Evolutionary conservation across 2,113 vertebrate genomes (phyloP).

Genomic region (Pionites leucogaster): DNA sequence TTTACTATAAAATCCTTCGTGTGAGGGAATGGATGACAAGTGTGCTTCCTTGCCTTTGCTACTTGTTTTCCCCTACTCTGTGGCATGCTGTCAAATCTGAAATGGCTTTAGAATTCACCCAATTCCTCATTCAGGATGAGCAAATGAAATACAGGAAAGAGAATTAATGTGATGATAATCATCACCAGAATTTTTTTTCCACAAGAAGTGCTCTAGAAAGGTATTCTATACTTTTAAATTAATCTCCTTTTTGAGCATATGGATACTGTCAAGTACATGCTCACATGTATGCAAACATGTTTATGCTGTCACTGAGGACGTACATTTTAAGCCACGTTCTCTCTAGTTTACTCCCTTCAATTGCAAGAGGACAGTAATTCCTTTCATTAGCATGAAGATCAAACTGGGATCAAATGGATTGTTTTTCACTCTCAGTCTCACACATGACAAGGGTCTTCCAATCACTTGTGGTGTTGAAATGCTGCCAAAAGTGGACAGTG

Average conservation of each 20-base stretch:
- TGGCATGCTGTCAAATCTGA: not conserved
- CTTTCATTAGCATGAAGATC: not conserved
- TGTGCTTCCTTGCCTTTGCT: not conserved
- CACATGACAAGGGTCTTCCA: not conserved
- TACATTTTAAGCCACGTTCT: not conserved
- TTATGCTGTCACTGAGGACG: not conserved
- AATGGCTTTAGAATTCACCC: not conserved
- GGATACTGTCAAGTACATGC: not conserved
- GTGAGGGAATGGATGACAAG: not conserved
- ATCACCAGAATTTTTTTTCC: not conserved
- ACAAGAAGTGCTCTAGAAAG: not conserved
- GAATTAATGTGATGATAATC: not conserved
- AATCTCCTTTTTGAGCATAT: not conserved
- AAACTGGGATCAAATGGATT: not conserved
- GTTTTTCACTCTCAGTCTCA: not conserved
- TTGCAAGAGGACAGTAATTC: not conserved
- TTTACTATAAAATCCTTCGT: not conserved
- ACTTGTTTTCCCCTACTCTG: not conserved
- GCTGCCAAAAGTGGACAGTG: not conserved
- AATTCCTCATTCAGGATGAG: not conserved
- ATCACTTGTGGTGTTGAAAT: not conserved
- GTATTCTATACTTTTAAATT: not conserved
- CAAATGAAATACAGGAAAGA: constrained; percentile 19
- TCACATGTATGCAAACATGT: not conserved
- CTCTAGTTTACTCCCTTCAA: not conserved